phyloP scores from a whole-genome alignment of 2,113 vertebrate species.

The Chitala chitala region DNA sequence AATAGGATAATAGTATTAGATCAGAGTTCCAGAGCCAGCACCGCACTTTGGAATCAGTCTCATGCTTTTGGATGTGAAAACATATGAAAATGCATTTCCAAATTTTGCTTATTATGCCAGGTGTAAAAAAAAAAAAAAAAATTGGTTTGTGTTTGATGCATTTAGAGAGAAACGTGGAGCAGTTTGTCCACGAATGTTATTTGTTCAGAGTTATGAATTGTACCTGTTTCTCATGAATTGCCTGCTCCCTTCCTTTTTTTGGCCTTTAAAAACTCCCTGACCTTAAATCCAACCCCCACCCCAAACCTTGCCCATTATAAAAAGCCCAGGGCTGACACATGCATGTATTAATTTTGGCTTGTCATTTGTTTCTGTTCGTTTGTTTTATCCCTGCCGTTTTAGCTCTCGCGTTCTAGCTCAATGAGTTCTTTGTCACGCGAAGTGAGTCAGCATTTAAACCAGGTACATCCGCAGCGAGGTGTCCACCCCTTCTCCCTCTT shows the following conservation, averaged over 20 bases:
- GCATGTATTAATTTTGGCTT: constrained; percentile 62
- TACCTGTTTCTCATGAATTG: background rate
- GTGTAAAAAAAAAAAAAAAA: no score
- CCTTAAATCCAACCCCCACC: constrained; percentile 17
- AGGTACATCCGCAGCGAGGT: constrained; percentile 84
- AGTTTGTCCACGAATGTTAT: no score
- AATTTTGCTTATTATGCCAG: no score
- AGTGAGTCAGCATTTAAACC: constrained; percentile 96
- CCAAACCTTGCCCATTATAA: background rate
- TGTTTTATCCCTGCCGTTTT: constrained; percentile 73
- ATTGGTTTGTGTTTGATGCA: no score
- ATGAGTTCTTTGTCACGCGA: constrained; percentile 95
- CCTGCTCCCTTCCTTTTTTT: background rate
- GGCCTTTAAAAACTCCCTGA: constrained; percentile 22
- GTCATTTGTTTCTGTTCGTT: constrained; percentile 58
- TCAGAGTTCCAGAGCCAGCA: background rate
- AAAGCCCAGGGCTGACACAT: constrained; percentile 47
- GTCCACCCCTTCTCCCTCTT: constrained; percentile 29
- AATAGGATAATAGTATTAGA: no score
- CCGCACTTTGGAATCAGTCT: constrained; percentile 14
- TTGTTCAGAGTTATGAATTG: background rate
- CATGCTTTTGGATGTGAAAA: background rate
- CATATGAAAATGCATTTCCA: background rate
- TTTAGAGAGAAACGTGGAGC: no score
- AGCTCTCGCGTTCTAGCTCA: constrained; percentile 96